A percentile compares a stretch with the other conserved stretches of the same genome.
These are phyloP conservation scores for Plagiodera versicolora DNA, from an alignment of 2,888 invertebrate genomes.

Conservation along the genomic window DNA sequence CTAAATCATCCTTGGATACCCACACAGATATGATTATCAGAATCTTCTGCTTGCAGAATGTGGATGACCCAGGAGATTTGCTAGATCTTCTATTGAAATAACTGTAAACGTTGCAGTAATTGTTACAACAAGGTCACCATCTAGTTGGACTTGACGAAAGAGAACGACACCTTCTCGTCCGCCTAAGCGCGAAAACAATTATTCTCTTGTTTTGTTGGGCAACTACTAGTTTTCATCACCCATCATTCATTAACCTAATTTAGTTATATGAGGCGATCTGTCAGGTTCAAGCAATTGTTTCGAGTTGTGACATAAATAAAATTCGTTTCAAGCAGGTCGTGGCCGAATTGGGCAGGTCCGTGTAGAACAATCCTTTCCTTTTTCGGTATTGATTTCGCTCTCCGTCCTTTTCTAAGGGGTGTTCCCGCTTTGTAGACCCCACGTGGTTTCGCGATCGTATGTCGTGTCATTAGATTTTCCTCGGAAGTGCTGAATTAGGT, in stretches of 20 bases:
- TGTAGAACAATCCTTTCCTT: constrained; percentile 16
- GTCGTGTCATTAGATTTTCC: too few species aligned
- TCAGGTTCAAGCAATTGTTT: too few species aligned
- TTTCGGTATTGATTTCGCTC: constrained; percentile 44
- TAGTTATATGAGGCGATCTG: too few species aligned
- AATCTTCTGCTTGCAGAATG: too few species aligned
- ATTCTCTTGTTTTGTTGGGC: constrained; percentile 3
- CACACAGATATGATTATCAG: constrained; percentile 7
- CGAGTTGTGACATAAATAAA: too few species aligned
- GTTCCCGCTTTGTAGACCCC: constrained; percentile 32
- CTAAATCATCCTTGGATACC: background rate
- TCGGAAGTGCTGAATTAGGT: background rate
- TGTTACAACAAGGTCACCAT: constrained; percentile 33
- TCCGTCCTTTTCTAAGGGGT: constrained; percentile 34
- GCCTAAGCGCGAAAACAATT: constrained; percentile 25
- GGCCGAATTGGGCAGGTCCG: constrained; percentile 33
- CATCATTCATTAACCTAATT: too few species aligned
- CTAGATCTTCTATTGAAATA: background rate
- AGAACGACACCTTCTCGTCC: constrained; percentile 31
- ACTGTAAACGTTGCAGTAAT: constrained; percentile 7
- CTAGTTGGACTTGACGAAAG: constrained; percentile 6
- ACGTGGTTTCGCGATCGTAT: constrained; percentile 33
- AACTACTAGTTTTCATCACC: constrained; percentile 3
- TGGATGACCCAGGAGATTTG: background rate
- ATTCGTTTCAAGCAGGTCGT: too few species aligned